Base-by-base conservation (phyloP, 1,140 invertebrate species). In the Gryon sp. region DNA sequence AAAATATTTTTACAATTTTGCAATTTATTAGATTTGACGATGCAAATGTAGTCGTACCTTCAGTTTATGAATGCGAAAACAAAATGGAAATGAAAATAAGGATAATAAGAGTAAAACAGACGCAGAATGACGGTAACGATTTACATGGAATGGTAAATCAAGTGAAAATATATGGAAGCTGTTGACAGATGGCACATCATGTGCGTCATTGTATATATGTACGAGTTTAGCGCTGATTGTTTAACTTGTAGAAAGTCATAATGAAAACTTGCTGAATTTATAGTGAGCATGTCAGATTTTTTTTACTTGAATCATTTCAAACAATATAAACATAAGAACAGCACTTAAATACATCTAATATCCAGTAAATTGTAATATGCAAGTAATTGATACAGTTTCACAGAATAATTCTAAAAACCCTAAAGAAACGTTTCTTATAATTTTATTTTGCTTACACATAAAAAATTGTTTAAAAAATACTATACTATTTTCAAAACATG, bases 111-210 rank as follows among this genome's bases (percentile, higher is more conserved):
- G 63, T 76, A 69, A 69, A 76, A 57, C 48, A 6, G 22, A 63
- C 57, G 40, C 24, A 34, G 41, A 36, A 52, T 55, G 40, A 55
- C 55, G 62, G 18, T 20, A 36, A 43, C 60, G 41, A 74, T 74
- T 74, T 74, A 65, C 70, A 60, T 65, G 70, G 20, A 74, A 65
- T 65, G 18, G 46, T 36, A 50, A 60, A 55, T 60, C 55, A 40
- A 34, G 73, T 48, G 63, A 55, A 69, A 69, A 76, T 68, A 60
- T 62, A 68, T 62, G 55, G 45, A 48, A 62, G 34, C 9, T 45
- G 46, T 68, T 66, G 72, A 68, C 73, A 69, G 63, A 69, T 76
- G 72, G 72, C 50, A 41, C 57, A 76, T 76, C 40, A 52, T 59
- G 19, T 53, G 22, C 41, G 11, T 30, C 19, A 30, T 57, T 68